Evolutionary conservation across 2,797 vertebrate species (phyloP), one percentile per base, ranked within the genome.

Genomic region (Phrynocephalus vlangalii): DNA sequence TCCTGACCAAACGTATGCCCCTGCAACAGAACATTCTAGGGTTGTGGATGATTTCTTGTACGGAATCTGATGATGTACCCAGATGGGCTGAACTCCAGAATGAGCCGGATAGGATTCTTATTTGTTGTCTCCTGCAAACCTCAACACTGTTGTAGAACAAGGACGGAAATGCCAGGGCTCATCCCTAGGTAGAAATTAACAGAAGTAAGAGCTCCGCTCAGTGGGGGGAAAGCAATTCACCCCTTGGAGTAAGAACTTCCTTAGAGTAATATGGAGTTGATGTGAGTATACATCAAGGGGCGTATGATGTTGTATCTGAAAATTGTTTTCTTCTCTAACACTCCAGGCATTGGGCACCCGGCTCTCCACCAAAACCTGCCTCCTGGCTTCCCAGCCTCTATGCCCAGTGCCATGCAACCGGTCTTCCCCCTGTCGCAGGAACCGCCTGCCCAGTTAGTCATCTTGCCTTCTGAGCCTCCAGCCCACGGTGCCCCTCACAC

Each of bases 311-410:
- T 22, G 67, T 91, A 56, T 88, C 48, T 84, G 71, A 0, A 0
- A 67, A 28, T 18, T 70, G 56, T 85, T 82, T 60, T 63, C 24
- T 66, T 72, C 77, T 18, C 71, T 30, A 72, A 67, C 79, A 3
- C 85, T 91, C 48, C 96, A 98, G 98, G 98, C 93, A 98, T 99
- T 10, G 96, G 99, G 83, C 99, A 99, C 91, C 97, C 98, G 0
- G 97, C 98, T 72, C 96, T 99, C 92, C 99, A 99, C 95, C 98
- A 99, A 97, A 99, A 99, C 95, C 97, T 99, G 20, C 98, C 99
- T 2, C 98, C 98, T 0, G 98, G 98, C 93, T 99, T 99, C 94
- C 97, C 99, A 0, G 92, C 98, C 72, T 97, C 98, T 11, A 98
- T 99, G 97, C 96, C 98, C 89, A 97, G 98, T 89, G 95, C 98